A percentile compares a stretch with the other conserved stretches of the same genome.
phyloP scores from a whole-genome alignment of 1,140 invertebrate genomes.

The Leguminivora glycinivorella region DNA sequence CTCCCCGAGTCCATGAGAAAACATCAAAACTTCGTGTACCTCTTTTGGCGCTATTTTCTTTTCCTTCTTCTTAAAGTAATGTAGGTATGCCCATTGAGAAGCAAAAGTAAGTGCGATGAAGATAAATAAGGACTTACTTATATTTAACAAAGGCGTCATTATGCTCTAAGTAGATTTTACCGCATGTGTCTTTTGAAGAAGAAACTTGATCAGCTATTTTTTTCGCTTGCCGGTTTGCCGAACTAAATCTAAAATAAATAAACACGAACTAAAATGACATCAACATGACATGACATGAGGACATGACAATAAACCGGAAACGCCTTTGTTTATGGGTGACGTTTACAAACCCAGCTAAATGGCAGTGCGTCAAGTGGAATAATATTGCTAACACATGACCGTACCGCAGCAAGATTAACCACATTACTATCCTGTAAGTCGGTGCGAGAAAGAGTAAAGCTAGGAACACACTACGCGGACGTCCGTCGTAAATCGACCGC shows the following conservation, averaged over 20 bases:
- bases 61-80: conserved; percentile 44
- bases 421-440: no score
- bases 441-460: no score
- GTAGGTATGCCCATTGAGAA: conserved; percentile 49
- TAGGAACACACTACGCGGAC: no score
- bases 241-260: neutral
- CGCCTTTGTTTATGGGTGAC: no score
- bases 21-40: conserved; percentile 68
- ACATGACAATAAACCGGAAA: no score
- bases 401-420: no score
- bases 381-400: no score
- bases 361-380: no score
- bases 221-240: neutral
- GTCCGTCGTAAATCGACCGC: no score
- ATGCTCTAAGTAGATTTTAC: neutral
- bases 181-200: neutral
- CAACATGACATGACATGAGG: no score
- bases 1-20: conserved; percentile 42
- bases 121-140: conserved; percentile 42
- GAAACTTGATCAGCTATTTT: neutral
- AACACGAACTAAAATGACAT: neutral
- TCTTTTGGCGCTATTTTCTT: conserved; percentile 44
- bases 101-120: conserved; percentile 50
- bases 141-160: conserved; percentile 40
- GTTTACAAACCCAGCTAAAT: no score